Percentiles rank a stretch among this genome's conserved stretches.
phyloP scores from a whole-genome alignment of 2,113 vertebrate species.

The Tyto alba region DNA sequence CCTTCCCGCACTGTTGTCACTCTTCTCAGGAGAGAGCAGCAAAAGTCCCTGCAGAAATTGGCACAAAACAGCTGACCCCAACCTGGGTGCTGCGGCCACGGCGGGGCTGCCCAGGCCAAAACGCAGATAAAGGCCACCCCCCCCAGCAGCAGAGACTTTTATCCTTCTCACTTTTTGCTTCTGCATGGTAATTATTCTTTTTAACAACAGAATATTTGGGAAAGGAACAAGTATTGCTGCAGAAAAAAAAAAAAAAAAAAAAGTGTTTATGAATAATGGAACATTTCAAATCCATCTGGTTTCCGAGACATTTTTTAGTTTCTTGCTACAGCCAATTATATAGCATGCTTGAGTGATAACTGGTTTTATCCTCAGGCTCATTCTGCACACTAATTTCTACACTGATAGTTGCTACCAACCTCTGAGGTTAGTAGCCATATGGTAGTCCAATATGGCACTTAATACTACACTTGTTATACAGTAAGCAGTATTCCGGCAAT shows the following conservation, averaged over 20 bases:
- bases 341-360: constrained; percentile 82
- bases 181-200: constrained; percentile 56
- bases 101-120: not conserved
- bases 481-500: constrained; percentile 69
- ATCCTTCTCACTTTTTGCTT: constrained; percentile 26
- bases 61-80: not conserved
- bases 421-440: constrained; percentile 84
- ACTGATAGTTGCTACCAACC: constrained; percentile 79
- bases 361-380: constrained; percentile 81
- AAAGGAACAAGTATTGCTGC: constrained; percentile 72
- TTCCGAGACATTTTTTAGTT: constrained; percentile 79
- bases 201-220: constrained; percentile 75
- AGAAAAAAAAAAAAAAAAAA: constrained; percentile 44
- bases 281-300: constrained; percentile 86
- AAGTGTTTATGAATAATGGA: constrained; percentile 85
- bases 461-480: constrained; percentile 73
- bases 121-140: not conserved
- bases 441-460: constrained; percentile 81
- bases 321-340: constrained; percentile 83
- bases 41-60: not conserved
- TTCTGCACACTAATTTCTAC: constrained; percentile 81
- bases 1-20: not conserved
- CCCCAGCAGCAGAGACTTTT: constrained; percentile 1
- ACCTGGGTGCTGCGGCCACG: not conserved
- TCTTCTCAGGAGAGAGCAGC: not conserved